phyloP scores from a whole-genome alignment of 2,113 vertebrate genomes.

The Todiramphus chloris region DNA sequence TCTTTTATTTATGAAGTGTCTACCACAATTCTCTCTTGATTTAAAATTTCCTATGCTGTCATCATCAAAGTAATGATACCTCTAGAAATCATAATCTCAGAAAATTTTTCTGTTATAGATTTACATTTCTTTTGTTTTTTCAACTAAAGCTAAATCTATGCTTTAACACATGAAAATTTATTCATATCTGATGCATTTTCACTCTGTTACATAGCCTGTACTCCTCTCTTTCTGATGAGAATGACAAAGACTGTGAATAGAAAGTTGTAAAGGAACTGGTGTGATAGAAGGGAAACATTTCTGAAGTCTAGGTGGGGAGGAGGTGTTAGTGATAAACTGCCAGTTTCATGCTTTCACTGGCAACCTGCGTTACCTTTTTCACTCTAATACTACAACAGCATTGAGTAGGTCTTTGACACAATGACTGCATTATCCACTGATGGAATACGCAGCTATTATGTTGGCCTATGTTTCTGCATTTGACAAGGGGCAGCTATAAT shows the following conservation, averaged over 20 bases:
- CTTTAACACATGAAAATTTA: background rate
- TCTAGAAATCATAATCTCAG: background rate
- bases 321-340: background rate
- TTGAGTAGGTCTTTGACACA: background rate
- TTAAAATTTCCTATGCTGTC: background rate
- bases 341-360: background rate
- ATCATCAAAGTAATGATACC: background rate
- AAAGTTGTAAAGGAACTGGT: background rate
- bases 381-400: background rate
- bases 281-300: background rate
- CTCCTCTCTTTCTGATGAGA: background rate
- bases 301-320: background rate
- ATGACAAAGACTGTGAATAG: background rate
- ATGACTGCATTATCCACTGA: background rate
- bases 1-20: background rate
- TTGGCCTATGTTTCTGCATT: background rate
- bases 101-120: background rate
- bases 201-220: background rate
- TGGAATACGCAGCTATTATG: conserved; percentile 2
- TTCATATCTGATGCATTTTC: background rate
- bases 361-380: background rate
- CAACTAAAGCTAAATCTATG: background rate
- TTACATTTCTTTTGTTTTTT: background rate
- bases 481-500: conserved; percentile 29
- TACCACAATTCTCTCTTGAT: background rate